Evolutionary conservation across 2,888 invertebrate genomes (phyloP), one percentile per base, ranked within the genome.

Genomic region (Lycia hirtaria): DNA sequence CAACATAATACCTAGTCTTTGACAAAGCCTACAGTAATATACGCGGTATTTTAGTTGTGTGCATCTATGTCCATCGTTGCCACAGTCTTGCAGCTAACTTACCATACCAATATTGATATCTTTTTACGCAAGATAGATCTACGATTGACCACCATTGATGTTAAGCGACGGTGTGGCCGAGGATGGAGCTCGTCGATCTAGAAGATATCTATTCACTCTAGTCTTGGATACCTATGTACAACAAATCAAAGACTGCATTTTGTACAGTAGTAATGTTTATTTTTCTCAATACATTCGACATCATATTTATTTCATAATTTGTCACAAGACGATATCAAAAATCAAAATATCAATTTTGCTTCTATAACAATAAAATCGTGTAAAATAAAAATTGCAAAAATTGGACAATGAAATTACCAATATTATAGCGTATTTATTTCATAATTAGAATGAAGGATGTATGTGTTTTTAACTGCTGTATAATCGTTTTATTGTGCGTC

Each of bases 201-300:
- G n/a, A n/a, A n/a, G n/a, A n/a, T n/a, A n/a, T n/a, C n/a, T n/a
- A n/a, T n/a, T n/a, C n/a, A n/a, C n/a, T n/a, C n/a, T n/a, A 14
- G 4, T 3, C n/a, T 40, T 2, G 4, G 20, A 19, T 20, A 35
- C n/a, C 4, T 14, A 12, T 5, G 14, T 33, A n/a, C 7, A 12
- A 32, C 4, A 35, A 44, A 59, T 58, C 30, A 60, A 62, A 63
- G 15, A 22, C 56, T 38, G 32, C 22, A 56, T 24, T 24, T 32
- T 54, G 50, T 67, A 72, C 60, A 71, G 65, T 70, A 75, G 73
- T 41, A 41, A 26, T 80, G 75, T 87, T 85, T 82, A 85, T 82
- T 87, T 60, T 78, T 82, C 71, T 80, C 78, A 85, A 80, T 84
- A 85, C 78, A 83, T 78, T 80, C 71, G 78, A 83, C 75, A 82